phyloP scores from a whole-genome alignment of 1,140 invertebrate species.

The Hestina assimilis region DNA sequence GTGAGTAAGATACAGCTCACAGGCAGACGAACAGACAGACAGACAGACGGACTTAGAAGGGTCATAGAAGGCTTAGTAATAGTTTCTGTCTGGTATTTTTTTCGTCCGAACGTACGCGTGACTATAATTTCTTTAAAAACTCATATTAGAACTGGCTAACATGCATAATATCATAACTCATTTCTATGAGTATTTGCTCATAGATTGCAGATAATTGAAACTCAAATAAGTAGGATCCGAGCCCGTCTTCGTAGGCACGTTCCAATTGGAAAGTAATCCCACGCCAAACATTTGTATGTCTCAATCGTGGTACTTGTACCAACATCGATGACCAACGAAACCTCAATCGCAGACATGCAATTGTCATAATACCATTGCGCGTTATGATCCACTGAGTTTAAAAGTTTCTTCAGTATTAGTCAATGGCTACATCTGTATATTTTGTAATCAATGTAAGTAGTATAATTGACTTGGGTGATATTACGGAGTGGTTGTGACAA shows the following conservation, averaged over 20 bases:
- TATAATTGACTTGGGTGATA: slow-evolving; percentile 28
- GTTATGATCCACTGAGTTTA: not conserved
- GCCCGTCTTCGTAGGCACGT: slow-evolving; percentile 68
- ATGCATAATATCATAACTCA: slow-evolving; percentile 61
- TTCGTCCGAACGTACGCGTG: no score
- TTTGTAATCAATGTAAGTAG: not conserved
- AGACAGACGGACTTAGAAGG: no score
- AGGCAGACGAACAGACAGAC: no score
- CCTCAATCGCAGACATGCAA: not conserved
- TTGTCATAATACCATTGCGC: slow-evolving; percentile 14
- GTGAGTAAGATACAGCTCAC: no score
- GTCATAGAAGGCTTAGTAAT: no score
- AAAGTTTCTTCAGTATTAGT: no score
- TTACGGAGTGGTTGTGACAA: slow-evolving; percentile 48
- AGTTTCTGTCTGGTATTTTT: no score
- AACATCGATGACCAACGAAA: slow-evolving; percentile 7
- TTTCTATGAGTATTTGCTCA: slow-evolving; percentile 56
- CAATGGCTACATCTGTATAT: not conserved
- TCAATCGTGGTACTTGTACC: slow-evolving; percentile 49
- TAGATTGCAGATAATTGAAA: slow-evolving; percentile 67
- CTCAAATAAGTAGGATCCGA: slow-evolving; percentile 63
- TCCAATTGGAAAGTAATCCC: slow-evolving; percentile 72
- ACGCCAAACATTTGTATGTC: slow-evolving; percentile 70
- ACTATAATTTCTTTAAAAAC: not conserved
- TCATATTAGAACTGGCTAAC: slow-evolving; percentile 35